phyloP scores from a whole-genome alignment of 2,888 invertebrate genomes.

The Andrena fulva region DNA sequence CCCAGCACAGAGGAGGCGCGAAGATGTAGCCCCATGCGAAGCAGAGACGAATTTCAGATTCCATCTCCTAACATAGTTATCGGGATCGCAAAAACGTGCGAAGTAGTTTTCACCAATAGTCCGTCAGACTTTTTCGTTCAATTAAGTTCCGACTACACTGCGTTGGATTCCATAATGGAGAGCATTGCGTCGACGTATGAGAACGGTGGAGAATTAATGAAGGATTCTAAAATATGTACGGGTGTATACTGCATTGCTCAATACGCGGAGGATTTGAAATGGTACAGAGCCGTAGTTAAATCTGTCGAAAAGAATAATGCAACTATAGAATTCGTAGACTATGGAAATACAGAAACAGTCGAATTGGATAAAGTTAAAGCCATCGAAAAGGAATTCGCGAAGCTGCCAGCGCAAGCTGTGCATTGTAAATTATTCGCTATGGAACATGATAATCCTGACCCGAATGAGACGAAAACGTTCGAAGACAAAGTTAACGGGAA shows the following conservation, averaged over 20 bases:
- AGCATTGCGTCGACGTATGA: constrained; percentile 75
- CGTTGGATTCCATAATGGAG: constrained; percentile 76
- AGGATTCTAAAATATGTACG: constrained; percentile 61
- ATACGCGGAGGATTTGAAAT: constrained; percentile 87
- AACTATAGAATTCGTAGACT: constrained; percentile 89
- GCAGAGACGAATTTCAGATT: constrained; percentile 51
- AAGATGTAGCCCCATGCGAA: constrained; percentile 7
- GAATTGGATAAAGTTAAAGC: constrained; percentile 85
- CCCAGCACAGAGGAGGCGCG: not conserved
- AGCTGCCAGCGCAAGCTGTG: constrained; percentile 81
- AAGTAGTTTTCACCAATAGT: constrained; percentile 73
- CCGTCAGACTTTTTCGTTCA: constrained; percentile 81
- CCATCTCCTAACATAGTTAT: constrained; percentile 70
- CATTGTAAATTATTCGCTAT: constrained; percentile 81
- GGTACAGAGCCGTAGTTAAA: constrained; percentile 88
- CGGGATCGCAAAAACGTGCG: constrained; percentile 76
- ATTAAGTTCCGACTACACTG: constrained; percentile 75
- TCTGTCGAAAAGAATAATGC: constrained; percentile 85
- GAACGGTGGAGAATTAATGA: constrained; percentile 72
- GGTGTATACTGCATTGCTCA: constrained; percentile 79
- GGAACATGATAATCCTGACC: constrained; percentile 55
- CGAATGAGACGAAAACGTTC: constrained; percentile 71
- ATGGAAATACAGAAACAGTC: constrained; percentile 89
- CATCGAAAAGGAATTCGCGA: constrained; percentile 75
- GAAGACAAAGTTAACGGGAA: constrained; percentile 65